Base-by-base conservation (phyloP, 2,113 vertebrate species). In the Orthonyx spaldingii region DNA sequence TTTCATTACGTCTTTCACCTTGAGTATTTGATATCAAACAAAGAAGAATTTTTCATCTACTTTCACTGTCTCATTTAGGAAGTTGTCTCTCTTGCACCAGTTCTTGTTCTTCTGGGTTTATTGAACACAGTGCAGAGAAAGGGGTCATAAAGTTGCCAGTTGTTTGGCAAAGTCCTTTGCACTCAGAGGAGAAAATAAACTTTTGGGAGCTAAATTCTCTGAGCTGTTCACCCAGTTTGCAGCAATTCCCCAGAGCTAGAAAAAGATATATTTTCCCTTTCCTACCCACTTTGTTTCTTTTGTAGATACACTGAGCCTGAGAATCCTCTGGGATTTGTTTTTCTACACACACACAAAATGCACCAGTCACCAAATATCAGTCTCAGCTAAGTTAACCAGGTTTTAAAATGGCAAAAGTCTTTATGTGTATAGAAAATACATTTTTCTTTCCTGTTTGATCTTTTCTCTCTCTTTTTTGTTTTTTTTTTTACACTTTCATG, bases 1-100 rank as follows among this genome's bases (percentile, higher is more conserved):
- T 90, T 76, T 90, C 28, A 72, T 60, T 76, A 17, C n/a, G 18
- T 41, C 28, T 75, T 11, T 86, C 16, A 39, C 17, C 53, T 75
- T 53, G 10, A 57, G 4, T 41, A 69, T 61, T 95, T 90, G 9
- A 27, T 37, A 42, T 35, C 35, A 78, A 68, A 78, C 3, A 44
- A 24, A 64, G 22, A 55, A 52, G 5, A 2, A 18, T 16, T 69
- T 69, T 78, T 39, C 23, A 28, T 60, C 27, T 46, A 23, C 15
- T 61, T 50, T 39, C 44, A 33, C 19, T 32, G 19, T 44, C 19
- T 56, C 32, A 33, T 75, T 78, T 72, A 56, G 72, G 69, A 76
- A 79, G 28, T 2, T 60, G 19, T n/a, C 18, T 61, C 8, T 57
- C 72, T 77, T 56, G 33, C 22, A 37, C 12, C 0, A 0, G 44